Base-by-base conservation (phyloP, 2,113 vertebrate species). In the Manacus vitellinus region DNA sequence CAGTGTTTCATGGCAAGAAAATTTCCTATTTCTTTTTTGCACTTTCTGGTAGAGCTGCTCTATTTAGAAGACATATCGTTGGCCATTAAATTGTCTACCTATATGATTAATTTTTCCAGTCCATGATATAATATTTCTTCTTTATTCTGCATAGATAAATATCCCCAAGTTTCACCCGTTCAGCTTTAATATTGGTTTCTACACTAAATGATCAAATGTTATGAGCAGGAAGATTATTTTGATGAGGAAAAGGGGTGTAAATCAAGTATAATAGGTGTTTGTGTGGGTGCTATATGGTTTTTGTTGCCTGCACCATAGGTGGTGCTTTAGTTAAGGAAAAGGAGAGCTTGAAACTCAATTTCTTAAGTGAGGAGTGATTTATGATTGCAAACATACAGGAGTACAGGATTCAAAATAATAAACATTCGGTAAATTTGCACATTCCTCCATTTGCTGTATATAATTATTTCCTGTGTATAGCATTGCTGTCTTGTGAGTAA, bases 301-400 rank as follows among this genome's bases (percentile, higher is more conserved):
- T 88, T 82, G 70, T 82, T 89, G 66, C 41, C 76, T 79, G 31
- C 58, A 39, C 73, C 70, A 17, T 37, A 65, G 47, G 68, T 65
- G 86, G 49, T 78, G 28, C 13, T 85, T 76, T 56, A 43, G 70
- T 58, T 83, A 68, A 85, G 74, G 74, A 92, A 93, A 96, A 88
- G n/a, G 28, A 80, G 62, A 52, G 31, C 20, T 54, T 73, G 23
- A 70, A 86, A 75, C 54, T 85, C 93, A 93, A 49, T 95, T 96
- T 96, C 88, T 89, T 76, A 94, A 92, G 81, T 88, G 92, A 89
- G 85, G 67, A 88, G 89, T 93, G 95, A 95, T 96, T 97, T 95
- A 91, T 89, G 78, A 56, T 55, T 58, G 66, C 71, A 93, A 95
- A 89, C 15, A 88, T 46, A 39, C 16, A 73, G 33, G 23, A 70